Evolutionary conservation across 2,888 invertebrate species (phyloP).

Genomic region (Therioaphis trifolii): DNA sequence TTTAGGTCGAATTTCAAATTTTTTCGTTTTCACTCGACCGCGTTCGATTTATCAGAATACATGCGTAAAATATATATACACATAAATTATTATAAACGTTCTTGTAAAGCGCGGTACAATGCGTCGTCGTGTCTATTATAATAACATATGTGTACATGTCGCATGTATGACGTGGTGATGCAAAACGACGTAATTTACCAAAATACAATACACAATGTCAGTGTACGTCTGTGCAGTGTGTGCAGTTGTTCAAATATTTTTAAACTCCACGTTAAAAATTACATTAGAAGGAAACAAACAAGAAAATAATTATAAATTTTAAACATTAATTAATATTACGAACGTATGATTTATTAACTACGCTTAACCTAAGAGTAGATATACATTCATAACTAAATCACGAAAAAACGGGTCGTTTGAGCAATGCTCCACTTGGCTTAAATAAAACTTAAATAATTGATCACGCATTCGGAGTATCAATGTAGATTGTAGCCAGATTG

Average conservation of each 20-base stretch:
- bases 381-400: too few relatives aligned
- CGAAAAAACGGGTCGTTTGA: too few relatives aligned
- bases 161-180: not conserved
- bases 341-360: too few relatives aligned
- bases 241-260: not conserved
- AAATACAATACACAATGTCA: slow-evolving; percentile 3
- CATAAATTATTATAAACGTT: not conserved
- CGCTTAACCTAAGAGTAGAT: too few relatives aligned
- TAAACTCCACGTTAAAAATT: not conserved
- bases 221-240: not conserved
- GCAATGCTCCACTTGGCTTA: too few relatives aligned
- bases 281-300: not conserved
- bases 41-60: not conserved
- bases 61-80: not conserved
- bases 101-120: not conserved
- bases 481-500: too few relatives aligned
- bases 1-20: slow-evolving; percentile 28
- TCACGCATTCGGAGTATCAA: too few relatives aligned
- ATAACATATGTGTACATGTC: not conserved
- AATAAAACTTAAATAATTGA: too few relatives aligned
- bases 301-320: not conserved
- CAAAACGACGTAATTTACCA: slow-evolving; percentile 6
- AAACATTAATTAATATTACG: too few relatives aligned
- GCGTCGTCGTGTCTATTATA: not conserved
- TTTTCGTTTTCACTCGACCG: not conserved